Evolutionary conservation across 2,888 invertebrate genomes (phyloP), one percentile per base, ranked within the genome.

Genomic region (Diaphora mendica): DNA sequence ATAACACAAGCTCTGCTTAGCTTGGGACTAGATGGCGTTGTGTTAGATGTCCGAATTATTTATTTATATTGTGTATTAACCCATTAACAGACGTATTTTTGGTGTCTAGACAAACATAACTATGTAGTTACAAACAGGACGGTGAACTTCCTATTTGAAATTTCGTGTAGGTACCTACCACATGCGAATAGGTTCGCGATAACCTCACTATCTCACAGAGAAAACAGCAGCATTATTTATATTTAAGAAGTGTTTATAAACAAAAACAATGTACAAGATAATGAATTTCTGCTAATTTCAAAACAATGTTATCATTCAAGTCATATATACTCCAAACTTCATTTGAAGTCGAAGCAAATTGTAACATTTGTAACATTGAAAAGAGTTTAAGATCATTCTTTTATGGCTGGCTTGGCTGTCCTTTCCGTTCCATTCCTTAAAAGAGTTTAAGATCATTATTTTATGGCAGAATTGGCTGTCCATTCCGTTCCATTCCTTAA

Each of bases 241-340:
- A 30, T 62, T 59, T 11, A 23, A 30, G 17, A 35, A 17, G 5
- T 59, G 51, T 42, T 23, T 30, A 17, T 2, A 33, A 1, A 17
- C 44, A 68, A 68, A 44, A 15, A 73, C 59, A 48, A n/a, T 51
- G 70, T 72, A 79, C 35, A 55, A 17, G 11, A 39, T 39, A 71
- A n/a, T 26, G 15, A 30, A 17, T 15, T 82, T 79, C 68, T 64
- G 30, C 26, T 71, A 68, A 72, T 69, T 73, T 44, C 67, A 71
- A 44, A 20, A 82, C 75, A 79, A 84, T 82, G 76, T 76, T 68
- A 82, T 84, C 84, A 77, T 66, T 26, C 66, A 69, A 65, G 39
- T 72, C 9, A 48, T 44, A 30, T 48, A 15, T n/a, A 64, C n/a
- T 64, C 23, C 8, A 7, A 5, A 23, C 1, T 7, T 23, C 9